phyloP scores from a whole-genome alignment of 2,888 invertebrate species.

The Sisyra terminalis region DNA sequence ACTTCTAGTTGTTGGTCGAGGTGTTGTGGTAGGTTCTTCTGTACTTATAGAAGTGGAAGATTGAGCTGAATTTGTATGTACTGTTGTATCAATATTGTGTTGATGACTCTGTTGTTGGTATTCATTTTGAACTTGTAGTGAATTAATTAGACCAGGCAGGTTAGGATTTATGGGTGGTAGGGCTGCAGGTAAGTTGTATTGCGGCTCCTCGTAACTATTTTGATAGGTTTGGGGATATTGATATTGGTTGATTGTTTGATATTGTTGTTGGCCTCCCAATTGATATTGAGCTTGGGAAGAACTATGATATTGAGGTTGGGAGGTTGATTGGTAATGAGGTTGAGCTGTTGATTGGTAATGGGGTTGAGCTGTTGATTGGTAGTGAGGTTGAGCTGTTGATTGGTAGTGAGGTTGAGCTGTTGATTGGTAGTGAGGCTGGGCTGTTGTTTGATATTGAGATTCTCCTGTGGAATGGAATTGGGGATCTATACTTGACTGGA shows the following conservation, averaged over 20 bases:
- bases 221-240: not conserved
- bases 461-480: no score
- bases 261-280: no score
- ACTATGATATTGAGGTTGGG: no score
- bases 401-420: not conserved
- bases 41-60: slow-evolving; percentile 10
- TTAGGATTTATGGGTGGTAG: slow-evolving; percentile 38
- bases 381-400: not conserved
- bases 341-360: no score
- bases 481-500: slow-evolving; percentile 2
- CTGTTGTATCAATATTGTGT: not conserved
- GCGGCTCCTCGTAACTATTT: not conserved
- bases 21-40: slow-evolving; percentile 11
- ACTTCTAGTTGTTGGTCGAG: slow-evolving; percentile 9
- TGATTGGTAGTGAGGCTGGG: no score
- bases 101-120: slow-evolving; percentile 3
- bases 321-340: no score
- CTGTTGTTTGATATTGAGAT: slow-evolving; percentile 2
- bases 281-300: no score
- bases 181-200: slow-evolving; percentile 26
- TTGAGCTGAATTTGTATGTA: slow-evolving; percentile 2
- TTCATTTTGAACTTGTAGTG: slow-evolving; percentile 33
- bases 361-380: no score
- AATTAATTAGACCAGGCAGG: slow-evolving; percentile 41
- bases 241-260: not conserved